A percentile compares a stretch with the other conserved stretches of the same genome.
Evolutionary conservation across 2,888 invertebrate genomes (phyloP).

Genomic region (Leptopilina drosophilae): DNA sequence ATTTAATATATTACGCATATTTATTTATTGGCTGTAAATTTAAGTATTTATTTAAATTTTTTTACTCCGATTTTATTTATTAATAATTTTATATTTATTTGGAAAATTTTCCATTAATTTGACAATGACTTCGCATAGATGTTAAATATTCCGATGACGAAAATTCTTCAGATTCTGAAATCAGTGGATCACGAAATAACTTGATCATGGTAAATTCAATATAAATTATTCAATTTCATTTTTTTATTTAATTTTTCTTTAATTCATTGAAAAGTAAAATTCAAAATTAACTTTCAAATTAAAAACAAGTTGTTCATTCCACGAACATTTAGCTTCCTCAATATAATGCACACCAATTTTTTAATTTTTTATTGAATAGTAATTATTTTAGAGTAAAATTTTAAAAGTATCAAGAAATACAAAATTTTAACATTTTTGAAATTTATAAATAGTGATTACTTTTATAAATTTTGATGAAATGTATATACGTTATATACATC

Average conservation of each 20-base stretch:
- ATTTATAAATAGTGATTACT: too few relatives aligned
- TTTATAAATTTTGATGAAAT: too few relatives aligned
- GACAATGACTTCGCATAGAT: background rate
- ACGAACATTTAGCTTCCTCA: too few relatives aligned
- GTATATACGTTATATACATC: too few relatives aligned
- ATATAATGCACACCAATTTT: too few relatives aligned
- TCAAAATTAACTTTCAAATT: too few relatives aligned
- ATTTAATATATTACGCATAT: background rate
- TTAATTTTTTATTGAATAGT: too few relatives aligned
- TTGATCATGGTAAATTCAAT: constrained; percentile 20
- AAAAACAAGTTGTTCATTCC: too few relatives aligned
- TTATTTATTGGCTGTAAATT: too few relatives aligned
- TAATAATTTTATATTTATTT: background rate
- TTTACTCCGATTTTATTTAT: background rate
- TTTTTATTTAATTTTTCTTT: background rate
- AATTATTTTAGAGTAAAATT: too few relatives aligned
- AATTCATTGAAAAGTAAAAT: constrained; percentile 1
- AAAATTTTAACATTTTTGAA: too few relatives aligned
- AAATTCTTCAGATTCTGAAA: background rate
- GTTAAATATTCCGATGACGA: background rate
- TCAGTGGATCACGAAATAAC: background rate
- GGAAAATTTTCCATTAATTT: background rate
- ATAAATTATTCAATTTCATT: background rate
- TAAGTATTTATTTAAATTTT: background rate
- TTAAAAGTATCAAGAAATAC: too few relatives aligned